Percentiles rank a stretch among this genome's conserved stretches.
phyloP scores from a whole-genome alignment of 2,797 vertebrate species.

The Oreortyx pictus region DNA sequence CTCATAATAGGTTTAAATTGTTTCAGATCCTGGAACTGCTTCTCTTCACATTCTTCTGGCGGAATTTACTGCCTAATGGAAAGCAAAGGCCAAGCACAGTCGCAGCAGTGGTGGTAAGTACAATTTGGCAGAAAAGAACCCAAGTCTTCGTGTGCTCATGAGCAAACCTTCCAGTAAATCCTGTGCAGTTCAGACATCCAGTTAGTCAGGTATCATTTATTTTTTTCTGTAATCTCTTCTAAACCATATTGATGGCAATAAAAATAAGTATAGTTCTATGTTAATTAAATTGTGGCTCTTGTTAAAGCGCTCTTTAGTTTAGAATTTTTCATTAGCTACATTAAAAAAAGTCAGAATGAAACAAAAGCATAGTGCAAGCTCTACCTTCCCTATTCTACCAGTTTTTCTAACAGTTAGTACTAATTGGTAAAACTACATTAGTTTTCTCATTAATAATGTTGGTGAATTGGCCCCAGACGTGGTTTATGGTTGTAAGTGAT shows the following conservation, averaged over 20 bases:
- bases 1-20: background rate
- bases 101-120: background rate
- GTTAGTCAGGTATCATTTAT: background rate
- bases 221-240: background rate
- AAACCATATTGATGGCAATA: background rate
- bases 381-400: background rate
- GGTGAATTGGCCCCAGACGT: constrained; percentile 34
- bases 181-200: background rate
- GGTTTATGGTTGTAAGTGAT: background rate
- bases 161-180: background rate
- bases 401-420: constrained; percentile 44
- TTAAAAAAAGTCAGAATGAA: constrained; percentile 16
- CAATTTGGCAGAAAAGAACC: background rate
- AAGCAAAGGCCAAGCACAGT: background rate
- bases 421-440: constrained; percentile 21
- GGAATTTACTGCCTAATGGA: constrained; percentile 1
- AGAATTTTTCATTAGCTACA: constrained; percentile 33
- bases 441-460: constrained; percentile 22
- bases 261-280: background rate
- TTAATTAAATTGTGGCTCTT: background rate
- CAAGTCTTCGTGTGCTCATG: background rate
- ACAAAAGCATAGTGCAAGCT: constrained; percentile 1
- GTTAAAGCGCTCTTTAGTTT: background rate
- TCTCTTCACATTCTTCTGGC: background rate
- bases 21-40: background rate